Base-by-base conservation (phyloP, 2,113 vertebrate species). In the Zeus faber region DNA sequence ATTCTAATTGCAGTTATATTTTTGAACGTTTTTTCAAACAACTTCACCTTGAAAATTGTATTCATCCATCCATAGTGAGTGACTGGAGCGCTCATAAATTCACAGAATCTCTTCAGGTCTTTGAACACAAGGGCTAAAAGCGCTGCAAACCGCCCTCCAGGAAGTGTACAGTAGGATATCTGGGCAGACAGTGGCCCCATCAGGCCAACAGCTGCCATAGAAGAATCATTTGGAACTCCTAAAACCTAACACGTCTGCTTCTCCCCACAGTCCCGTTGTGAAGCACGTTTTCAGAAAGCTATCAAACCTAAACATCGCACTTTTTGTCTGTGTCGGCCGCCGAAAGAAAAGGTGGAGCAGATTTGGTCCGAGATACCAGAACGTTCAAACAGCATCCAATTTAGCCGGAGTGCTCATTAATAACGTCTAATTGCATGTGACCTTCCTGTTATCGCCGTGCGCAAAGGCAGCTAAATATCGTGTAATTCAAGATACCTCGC, bases 391-490 rank as follows among this genome's bases (percentile, higher is more conserved):
- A 68, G 44, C 74, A 79, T 77, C 66, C 50, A 76, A 74, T 76
- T 78, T 75, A 72, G 64, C 84, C 79, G 85, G 53, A 59, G 48
- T 4, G 49, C 49, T 77, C 78, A 73, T 85, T 80, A 84, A 82
- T 80, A 81, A 82, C 70, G 61, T 76, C 66, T 75, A 83, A 86
- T 78, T 80, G 48, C 75, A 82, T 77, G 78, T 73, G 76, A 87
- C 81, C 75, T 72, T 83, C 68, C 76, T 87, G 82, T 87, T 86
- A 85, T 84, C 80, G 25, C 54, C 20, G 45, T 18, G 47, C 24
- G 39, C 40, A 26, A 55, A 67, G 71, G 78, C 73, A 54, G 64
- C 69, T 72, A 68, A 71, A 74, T 52, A 58, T 70, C 61, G 63
- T 81, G 85, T 82, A 86, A 88, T 77, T 84, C 69, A 82, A 87